Conservation (phyloP, 2,797 vertebrate genomes). For the Micropoecilia bifurca region DNA sequence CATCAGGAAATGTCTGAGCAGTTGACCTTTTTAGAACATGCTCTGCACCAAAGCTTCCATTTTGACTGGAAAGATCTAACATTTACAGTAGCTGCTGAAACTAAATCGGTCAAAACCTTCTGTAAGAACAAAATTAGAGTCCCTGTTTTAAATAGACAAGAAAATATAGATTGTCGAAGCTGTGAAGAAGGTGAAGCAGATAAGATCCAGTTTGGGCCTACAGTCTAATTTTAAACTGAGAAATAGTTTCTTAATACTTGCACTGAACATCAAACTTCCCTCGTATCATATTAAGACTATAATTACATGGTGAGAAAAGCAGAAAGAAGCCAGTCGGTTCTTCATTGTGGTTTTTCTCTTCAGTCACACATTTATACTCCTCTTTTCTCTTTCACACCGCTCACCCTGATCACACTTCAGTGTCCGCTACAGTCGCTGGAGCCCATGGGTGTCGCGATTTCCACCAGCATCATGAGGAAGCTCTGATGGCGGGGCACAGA, state of each 20-base stretch:
- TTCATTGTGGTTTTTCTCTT: not conserved
- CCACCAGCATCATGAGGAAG: conserved; percentile 49
- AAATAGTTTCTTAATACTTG: not conserved
- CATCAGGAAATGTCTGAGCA: not conserved
- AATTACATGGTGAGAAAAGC: conserved; percentile 1
- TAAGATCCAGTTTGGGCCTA: not conserved
- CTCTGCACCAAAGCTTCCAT: not conserved
- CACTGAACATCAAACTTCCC: not conserved
- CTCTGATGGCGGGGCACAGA: conserved; percentile 34
- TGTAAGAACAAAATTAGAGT: not conserved
- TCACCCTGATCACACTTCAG: conserved; percentile 31
- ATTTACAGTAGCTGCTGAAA: not conserved
- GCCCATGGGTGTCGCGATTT: conserved; percentile 23
- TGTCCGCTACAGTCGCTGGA: conserved; percentile 14
- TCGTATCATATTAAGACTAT: not conserved
- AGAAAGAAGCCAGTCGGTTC: not conserved
- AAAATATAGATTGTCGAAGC: not conserved
- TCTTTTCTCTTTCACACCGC: conserved; percentile 33
- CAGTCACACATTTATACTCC: conserved; percentile 13
- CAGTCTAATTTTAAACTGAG: not conserved
- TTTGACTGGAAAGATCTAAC: not conserved
- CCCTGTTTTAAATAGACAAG: not conserved
- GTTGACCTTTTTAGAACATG: not conserved
- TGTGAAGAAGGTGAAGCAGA: not conserved
- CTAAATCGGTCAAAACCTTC: not conserved